Percentiles rank a stretch among this genome's conserved stretches.
phyloP scores from a whole-genome alignment of 1,140 invertebrate species.

The Popillia japonica region DNA sequence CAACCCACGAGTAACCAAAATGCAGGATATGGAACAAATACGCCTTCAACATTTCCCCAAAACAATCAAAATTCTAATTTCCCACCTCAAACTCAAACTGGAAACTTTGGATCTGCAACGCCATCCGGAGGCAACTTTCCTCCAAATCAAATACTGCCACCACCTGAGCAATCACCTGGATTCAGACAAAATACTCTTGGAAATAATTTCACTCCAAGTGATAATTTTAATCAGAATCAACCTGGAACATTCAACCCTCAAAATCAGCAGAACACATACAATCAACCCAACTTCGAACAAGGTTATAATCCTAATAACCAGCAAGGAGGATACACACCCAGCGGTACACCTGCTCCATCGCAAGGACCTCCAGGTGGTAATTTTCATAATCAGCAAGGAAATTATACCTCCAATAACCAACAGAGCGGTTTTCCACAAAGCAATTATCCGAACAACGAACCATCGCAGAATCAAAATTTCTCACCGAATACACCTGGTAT shows the following conservation, averaged over 20 bases:
- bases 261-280: not conserved
- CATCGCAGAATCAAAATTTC: conserved; percentile 14
- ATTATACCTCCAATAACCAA: not conserved
- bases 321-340: not conserved
- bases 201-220: not conserved
- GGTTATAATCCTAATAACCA: conserved; percentile 19
- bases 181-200: conserved; percentile 1
- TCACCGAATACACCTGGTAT: not conserved
- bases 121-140: not conserved
- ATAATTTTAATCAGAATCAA: conserved; percentile 32
- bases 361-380: conserved; percentile 47
- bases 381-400: conserved; percentile 33
- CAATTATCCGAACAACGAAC: conserved; percentile 2
- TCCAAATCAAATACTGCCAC: conserved; percentile 10
- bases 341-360: not conserved
- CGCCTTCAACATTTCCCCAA: not conserved
- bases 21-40: conserved; percentile 5
- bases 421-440: conserved; percentile 6
- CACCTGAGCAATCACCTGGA: not conserved
- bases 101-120: conserved; percentile 2
- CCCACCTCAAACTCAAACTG: not conserved
- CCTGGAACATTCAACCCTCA: not conserved
- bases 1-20: not conserved
- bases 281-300: conserved; percentile 18
- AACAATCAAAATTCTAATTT: conserved; percentile 2